Percentiles rank a stretch among this genome's conserved stretches.
Conservation (phyloP, 2,113 vertebrate genomes). For the Elephas maximus region DNA sequence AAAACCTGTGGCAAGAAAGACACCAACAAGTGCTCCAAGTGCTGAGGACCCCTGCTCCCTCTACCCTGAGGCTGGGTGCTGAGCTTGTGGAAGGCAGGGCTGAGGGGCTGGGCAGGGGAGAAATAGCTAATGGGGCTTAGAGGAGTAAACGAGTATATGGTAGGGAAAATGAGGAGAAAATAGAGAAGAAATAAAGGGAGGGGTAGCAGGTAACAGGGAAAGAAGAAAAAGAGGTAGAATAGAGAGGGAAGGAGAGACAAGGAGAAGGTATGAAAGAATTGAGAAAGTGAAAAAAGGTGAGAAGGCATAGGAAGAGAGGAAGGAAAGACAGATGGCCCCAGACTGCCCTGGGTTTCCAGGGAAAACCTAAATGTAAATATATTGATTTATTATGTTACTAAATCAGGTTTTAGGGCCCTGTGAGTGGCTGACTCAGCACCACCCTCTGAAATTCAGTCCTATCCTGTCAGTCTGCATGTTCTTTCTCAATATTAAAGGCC, state of each 20-base stretch:
- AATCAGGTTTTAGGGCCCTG: slow-evolving; percentile 11
- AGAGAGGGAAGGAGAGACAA: background rate
- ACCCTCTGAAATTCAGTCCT: background rate
- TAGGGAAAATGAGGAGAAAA: background rate
- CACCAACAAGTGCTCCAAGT: slow-evolving; percentile 83
- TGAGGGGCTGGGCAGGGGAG: background rate
- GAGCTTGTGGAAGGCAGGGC: background rate
- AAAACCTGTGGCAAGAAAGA: slow-evolving; percentile 73
- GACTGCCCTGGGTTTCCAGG: background rate
- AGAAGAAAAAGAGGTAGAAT: background rate
- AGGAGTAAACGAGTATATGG: background rate
- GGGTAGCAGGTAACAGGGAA: background rate
- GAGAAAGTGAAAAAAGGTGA: background rate
- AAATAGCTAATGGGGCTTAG: background rate
- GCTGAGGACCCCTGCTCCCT: slow-evolving; percentile 40
- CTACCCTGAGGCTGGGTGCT: background rate
- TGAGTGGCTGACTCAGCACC: slow-evolving; percentile 3
- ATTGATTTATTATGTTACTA: slow-evolving; percentile 3
- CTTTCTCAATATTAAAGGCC: slow-evolving; percentile 75
- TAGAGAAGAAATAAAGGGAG: background rate
- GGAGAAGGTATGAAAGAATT: background rate
- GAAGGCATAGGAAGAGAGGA: background rate
- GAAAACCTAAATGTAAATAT: slow-evolving; percentile 44
- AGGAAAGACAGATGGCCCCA: background rate
- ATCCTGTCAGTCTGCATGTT: slow-evolving; percentile 40